Percentiles rank a stretch among this genome's conserved stretches.
Evolutionary conservation across 2,797 vertebrate species (phyloP).

Genomic region (Pterois miles): DNA sequence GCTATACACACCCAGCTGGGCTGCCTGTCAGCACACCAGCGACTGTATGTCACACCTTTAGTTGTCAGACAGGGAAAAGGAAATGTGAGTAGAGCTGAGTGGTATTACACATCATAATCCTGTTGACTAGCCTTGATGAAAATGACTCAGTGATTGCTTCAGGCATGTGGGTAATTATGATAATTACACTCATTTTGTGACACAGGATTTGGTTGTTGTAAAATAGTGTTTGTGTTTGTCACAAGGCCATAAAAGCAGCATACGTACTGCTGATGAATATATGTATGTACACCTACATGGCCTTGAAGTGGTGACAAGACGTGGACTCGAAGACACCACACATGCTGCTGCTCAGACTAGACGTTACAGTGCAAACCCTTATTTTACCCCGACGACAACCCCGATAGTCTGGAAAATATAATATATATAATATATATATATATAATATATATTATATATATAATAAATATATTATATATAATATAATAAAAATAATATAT

Average conservation of each 20-base stretch:
- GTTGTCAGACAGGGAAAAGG: background rate
- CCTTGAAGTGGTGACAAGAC: background rate
- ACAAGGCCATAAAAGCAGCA: background rate
- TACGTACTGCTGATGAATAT: background rate
- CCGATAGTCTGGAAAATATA: no score
- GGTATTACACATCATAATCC: background rate
- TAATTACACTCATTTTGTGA: background rate
- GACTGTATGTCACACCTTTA: background rate
- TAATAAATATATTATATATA: no score
- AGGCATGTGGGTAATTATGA: conserved; percentile 5
- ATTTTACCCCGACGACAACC: no score
- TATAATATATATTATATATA: no score
- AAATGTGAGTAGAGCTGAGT: background rate
- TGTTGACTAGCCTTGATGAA: conserved; percentile 12
- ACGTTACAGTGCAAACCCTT: no score
- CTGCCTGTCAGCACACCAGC: conserved; percentile 4
- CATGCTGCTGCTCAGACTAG: no score
- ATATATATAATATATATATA: no score
- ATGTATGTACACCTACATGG: no score
- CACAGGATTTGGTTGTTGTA: background rate
- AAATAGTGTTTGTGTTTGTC: background rate
- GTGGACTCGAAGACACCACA: no score
- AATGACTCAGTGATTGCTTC: conserved; percentile 15
- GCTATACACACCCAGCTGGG: background rate
- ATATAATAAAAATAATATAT: no score